phyloP scores from a whole-genome alignment of 2,797 vertebrate genomes.

The Carapus acus region DNA sequence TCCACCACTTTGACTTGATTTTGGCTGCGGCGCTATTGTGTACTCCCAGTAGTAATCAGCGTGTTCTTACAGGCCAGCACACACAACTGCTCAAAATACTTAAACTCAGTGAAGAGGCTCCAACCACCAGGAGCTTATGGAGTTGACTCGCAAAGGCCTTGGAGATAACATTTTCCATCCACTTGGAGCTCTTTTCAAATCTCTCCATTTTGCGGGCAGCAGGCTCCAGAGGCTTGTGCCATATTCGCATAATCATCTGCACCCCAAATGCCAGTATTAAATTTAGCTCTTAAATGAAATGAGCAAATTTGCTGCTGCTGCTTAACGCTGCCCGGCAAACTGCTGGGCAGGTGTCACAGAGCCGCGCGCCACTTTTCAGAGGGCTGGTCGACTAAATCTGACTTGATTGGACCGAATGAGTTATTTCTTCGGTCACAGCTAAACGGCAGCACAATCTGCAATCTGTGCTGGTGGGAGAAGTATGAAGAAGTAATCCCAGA shows the following conservation, averaged over 20 bases:
- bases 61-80: slow-evolving; percentile 36
- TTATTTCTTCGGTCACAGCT: slow-evolving; percentile 13
- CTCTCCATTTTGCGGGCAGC: slow-evolving; percentile 40
- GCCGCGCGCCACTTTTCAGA: slow-evolving; percentile 31
- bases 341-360: slow-evolving; percentile 21
- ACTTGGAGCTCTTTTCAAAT: slow-evolving; percentile 45
- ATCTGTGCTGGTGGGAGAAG: slow-evolving; percentile 32
- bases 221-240: slow-evolving; percentile 33
- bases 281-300: slow-evolving; percentile 55
- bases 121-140: slow-evolving; percentile 58
- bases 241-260: slow-evolving; percentile 51
- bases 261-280: slow-evolving; percentile 59
- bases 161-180: slow-evolving; percentile 58
- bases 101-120: slow-evolving; percentile 49
- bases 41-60: slow-evolving; percentile 37
- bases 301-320: slow-evolving; percentile 47
- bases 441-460: slow-evolving; percentile 37
- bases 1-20: not conserved
- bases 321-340: slow-evolving; percentile 41
- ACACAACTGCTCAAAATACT: slow-evolving; percentile 43
- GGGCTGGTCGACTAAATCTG: slow-evolving; percentile 26
- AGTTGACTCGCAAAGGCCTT: slow-evolving; percentile 57
- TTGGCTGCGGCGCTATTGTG: not conserved
- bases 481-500: slow-evolving; percentile 33
- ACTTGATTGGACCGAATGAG: slow-evolving; percentile 39